phyloP scores from a whole-genome alignment of 2,888 invertebrate genomes.

The Agapostemon virescens region DNA sequence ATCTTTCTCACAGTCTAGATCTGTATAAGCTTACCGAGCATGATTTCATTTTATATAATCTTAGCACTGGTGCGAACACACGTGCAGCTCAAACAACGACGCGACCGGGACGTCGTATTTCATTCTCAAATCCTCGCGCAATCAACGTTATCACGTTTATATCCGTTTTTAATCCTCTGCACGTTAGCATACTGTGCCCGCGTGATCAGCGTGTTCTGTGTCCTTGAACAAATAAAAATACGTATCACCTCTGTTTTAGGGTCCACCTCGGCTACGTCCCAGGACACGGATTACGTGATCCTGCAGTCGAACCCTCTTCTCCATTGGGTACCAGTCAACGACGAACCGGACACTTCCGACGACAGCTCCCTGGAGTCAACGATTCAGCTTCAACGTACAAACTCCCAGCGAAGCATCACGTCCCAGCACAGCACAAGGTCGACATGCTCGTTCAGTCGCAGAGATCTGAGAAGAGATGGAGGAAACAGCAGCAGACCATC shows the following conservation, averaged over 20 bases:
- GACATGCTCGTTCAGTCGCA: conserved; percentile 65
- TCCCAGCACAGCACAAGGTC: conserved; percentile 74
- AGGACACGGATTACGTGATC: conserved; percentile 82
- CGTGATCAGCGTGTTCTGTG: not conserved
- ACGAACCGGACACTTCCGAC: conserved; percentile 79
- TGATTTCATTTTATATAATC: conserved; percentile 32
- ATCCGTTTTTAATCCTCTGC: not conserved
- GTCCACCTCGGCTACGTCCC: conserved; percentile 68
- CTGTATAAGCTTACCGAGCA: conserved; percentile 41
- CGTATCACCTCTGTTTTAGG: conserved; percentile 62
- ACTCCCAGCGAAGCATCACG: conserved; percentile 75
- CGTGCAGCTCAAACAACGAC: not conserved
- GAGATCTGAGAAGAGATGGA: conserved; percentile 45
- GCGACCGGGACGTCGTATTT: not conserved
- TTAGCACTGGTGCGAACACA: not conserved
- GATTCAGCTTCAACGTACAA: conserved; percentile 72
- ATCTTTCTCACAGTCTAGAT: conserved; percentile 59
- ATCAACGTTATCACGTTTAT: not conserved
- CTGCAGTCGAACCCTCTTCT: conserved; percentile 82
- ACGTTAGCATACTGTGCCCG: not conserved
- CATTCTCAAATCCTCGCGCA: conserved; percentile 10
- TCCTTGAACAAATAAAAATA: not conserved
- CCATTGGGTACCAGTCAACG: conserved; percentile 82
- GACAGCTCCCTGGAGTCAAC: conserved; percentile 80
- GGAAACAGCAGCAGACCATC: conserved; percentile 67